These are phyloP conservation scores for Eurytemora carolleeae DNA, from an alignment of 1,140 invertebrate genomes.

Conservation along the genomic window DNA sequence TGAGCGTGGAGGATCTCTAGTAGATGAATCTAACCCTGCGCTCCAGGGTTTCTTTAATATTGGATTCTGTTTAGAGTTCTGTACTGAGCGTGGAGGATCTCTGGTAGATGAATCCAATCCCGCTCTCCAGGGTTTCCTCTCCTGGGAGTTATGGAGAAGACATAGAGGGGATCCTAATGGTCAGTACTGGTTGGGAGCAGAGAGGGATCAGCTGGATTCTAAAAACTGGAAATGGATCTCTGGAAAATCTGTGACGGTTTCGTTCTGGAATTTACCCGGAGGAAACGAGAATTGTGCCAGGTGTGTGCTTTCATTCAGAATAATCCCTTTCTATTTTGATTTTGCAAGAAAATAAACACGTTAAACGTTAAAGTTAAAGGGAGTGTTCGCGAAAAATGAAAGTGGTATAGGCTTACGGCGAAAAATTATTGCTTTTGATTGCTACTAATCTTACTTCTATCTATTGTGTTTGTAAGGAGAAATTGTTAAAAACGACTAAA, in stretches of 20 bases:
- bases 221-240: slow-evolving; percentile 73
- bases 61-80: slow-evolving; percentile 51
- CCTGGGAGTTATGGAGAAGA: slow-evolving; percentile 76
- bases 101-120: slow-evolving; percentile 82
- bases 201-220: slow-evolving; percentile 49
- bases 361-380: too few relatives aligned
- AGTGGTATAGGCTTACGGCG: too few relatives aligned
- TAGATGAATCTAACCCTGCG: slow-evolving; percentile 81
- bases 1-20: slow-evolving; percentile 52
- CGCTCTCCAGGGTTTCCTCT: slow-evolving; percentile 75
- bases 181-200: slow-evolving; percentile 83
- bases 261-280: slow-evolving; percentile 74
- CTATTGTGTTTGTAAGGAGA: too few relatives aligned
- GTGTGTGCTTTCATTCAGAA: too few relatives aligned
- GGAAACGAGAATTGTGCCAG: slow-evolving; percentile 58
- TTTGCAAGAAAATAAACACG: too few relatives aligned
- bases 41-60: slow-evolving; percentile 83
- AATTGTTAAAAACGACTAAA: too few relatives aligned
- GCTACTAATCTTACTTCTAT: too few relatives aligned
- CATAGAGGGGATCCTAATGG: slow-evolving; percentile 73
- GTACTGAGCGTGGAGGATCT: slow-evolving; percentile 52
- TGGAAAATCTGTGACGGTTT: slow-evolving; percentile 65
- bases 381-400: too few relatives aligned
- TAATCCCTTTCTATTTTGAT: too few relatives aligned
- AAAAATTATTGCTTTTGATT: too few relatives aligned